These are phyloP conservation scores for Elegia similella DNA, from an alignment of 2,888 invertebrate genomes.

Conservation along the genomic window DNA sequence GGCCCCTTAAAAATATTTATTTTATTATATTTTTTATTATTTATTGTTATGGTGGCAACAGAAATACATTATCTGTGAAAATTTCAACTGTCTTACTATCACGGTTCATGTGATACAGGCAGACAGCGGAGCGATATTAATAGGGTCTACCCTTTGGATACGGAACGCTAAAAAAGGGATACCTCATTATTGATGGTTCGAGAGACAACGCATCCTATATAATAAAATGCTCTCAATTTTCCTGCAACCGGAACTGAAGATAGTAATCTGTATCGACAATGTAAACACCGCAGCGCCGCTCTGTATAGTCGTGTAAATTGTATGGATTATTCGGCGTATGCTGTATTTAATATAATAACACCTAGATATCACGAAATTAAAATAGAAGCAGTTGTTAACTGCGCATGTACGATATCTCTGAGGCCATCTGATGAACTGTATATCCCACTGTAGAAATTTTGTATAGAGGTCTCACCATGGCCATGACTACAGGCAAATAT, in stretches of 20 bases:
- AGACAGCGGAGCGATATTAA: too few relatives aligned
- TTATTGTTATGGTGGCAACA: too few relatives aligned
- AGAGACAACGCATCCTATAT: too few relatives aligned
- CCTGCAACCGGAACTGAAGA: constrained; percentile 2
- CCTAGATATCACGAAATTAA: neutral
- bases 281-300: neutral
- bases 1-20: too few relatives aligned
- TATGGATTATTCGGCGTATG: constrained; percentile 4
- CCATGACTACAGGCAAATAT: neutral
- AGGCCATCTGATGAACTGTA: neutral
- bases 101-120: too few relatives aligned
- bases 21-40: too few relatives aligned
- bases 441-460: neutral
- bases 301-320: neutral
- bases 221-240: neutral
- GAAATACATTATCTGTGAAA: too few relatives aligned
- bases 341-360: constrained; percentile 8
- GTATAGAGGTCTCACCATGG: neutral
- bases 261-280: constrained; percentile 2
- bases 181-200: too few relatives aligned
- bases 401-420: neutral
- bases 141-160: too few relatives aligned
- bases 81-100: too few relatives aligned
- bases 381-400: neutral
- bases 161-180: too few relatives aligned